Evolutionary conservation across 2,113 vertebrate genomes (phyloP).

Genomic region (Dissostichus mawsoni): DNA sequence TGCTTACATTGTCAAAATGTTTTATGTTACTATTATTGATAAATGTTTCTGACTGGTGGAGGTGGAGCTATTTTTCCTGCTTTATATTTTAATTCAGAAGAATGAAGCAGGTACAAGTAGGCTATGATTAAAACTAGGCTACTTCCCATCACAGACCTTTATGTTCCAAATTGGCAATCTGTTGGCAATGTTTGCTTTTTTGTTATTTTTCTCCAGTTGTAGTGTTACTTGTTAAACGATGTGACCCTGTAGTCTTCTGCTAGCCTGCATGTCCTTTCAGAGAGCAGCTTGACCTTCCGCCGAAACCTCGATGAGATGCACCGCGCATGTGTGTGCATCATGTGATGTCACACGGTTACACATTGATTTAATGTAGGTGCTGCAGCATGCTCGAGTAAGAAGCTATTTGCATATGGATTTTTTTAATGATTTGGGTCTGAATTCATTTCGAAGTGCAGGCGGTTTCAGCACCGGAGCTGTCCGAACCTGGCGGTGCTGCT

Average conservation of each 20-base stretch:
- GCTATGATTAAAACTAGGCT: no score
- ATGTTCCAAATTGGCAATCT: neutral
- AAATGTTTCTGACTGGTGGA: no score
- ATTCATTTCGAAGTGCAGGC: neutral
- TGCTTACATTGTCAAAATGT: no score
- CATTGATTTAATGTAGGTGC: constrained; percentile 19
- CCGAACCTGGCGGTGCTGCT: constrained; percentile 52
- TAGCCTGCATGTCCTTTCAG: constrained; percentile 36
- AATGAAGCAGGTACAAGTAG: no score
- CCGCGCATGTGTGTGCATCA: constrained; percentile 69
- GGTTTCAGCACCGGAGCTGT: constrained; percentile 74
- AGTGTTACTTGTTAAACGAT: neutral
- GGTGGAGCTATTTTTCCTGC: no score
- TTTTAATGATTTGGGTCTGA: neutral
- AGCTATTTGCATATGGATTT: constrained; percentile 16
- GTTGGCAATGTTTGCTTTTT: neutral
- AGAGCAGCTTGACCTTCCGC: constrained; percentile 67
- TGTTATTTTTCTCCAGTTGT: neutral
- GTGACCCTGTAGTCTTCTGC: no score
- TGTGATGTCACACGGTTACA: constrained; percentile 59
- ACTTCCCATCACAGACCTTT: no score
- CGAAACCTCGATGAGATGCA: constrained; percentile 33
- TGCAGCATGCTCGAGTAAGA: constrained; percentile 32
- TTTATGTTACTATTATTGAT: no score
- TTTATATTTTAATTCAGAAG: no score